Percentiles rank a stretch among this genome's conserved stretches.
Evolutionary conservation across 1,140 invertebrate species (phyloP).

Genomic region (Drosophila grimshawi): DNA sequence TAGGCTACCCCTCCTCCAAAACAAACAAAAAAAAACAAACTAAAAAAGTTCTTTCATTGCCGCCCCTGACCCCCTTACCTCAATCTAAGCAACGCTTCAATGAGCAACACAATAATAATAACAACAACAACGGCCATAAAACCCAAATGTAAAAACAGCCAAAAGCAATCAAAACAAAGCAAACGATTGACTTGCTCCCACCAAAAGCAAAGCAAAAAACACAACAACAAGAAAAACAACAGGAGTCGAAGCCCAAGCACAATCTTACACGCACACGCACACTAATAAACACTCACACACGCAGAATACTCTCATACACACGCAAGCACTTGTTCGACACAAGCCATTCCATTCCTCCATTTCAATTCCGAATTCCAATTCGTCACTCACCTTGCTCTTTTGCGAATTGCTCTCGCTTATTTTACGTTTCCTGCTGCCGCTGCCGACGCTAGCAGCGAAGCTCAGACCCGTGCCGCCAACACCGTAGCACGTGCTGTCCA

Average conservation of each 20-base stretch:
- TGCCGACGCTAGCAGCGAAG: conserved; percentile 63
- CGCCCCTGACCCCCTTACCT: conserved; percentile 57
- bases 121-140: conserved; percentile 27
- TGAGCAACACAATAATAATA: conserved; percentile 3
- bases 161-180: conserved; percentile 79
- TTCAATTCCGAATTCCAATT: conserved; percentile 14
- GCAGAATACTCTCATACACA: neutral
- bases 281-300: neutral
- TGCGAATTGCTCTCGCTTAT: conserved; percentile 85
- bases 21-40: neutral
- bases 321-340: conserved; percentile 2
- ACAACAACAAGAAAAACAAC: conserved; percentile 35
- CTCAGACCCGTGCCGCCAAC: conserved; percentile 69
- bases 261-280: neutral
- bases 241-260: conserved; percentile 20
- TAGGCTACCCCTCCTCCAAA: neutral
- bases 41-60: conserved; percentile 18
- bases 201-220: neutral
- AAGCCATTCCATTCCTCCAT: conserved; percentile 25
- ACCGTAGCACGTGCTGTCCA: conserved; percentile 76
- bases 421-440: conserved; percentile 84
- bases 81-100: conserved; percentile 42
- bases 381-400: conserved; percentile 76
- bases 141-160: conserved; percentile 47
- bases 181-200: conserved; percentile 66